These are phyloP conservation scores for Leistus spinibarbis DNA, from an alignment of 2,888 invertebrate species.

Conservation along the genomic window DNA sequence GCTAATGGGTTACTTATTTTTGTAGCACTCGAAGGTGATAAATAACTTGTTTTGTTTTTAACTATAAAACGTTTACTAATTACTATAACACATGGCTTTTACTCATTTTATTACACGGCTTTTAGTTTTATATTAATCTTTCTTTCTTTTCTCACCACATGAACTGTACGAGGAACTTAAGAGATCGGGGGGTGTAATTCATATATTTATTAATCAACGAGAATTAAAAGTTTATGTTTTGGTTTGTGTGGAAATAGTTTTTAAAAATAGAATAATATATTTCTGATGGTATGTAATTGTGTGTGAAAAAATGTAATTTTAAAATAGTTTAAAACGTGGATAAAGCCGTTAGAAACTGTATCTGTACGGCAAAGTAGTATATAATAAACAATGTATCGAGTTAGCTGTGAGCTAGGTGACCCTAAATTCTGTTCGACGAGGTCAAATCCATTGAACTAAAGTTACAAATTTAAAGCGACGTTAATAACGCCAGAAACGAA, in stretches of 20 bases:
- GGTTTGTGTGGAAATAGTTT: too few species aligned
- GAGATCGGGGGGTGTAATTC: too few species aligned
- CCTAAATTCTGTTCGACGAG: background rate
- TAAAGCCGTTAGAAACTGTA: background rate
- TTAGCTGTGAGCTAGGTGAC: background rate
- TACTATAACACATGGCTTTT: background rate
- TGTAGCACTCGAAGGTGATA: background rate
- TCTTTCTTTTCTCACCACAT: too few species aligned
- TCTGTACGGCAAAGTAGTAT: background rate
- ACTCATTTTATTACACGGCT: background rate
- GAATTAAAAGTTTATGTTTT: too few species aligned
- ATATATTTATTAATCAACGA: too few species aligned
- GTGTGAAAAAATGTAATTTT: background rate
- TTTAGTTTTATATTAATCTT: too few species aligned
- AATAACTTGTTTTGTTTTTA: background rate
- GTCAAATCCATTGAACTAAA: slow-evolving; percentile 11
- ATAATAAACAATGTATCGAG: background rate
- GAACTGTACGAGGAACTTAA: too few species aligned
- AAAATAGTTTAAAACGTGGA: background rate
- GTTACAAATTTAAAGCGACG: slow-evolving; percentile 31
- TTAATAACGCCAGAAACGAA: slow-evolving; percentile 29
- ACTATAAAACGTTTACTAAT: background rate
- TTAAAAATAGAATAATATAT: too few species aligned
- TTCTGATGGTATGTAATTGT: too few species aligned
- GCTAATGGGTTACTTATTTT: slow-evolving; percentile 27